These are phyloP conservation scores for Smutsia temminckii DNA, from an alignment of 2,797 vertebrate species.

Conservation along the genomic window DNA sequence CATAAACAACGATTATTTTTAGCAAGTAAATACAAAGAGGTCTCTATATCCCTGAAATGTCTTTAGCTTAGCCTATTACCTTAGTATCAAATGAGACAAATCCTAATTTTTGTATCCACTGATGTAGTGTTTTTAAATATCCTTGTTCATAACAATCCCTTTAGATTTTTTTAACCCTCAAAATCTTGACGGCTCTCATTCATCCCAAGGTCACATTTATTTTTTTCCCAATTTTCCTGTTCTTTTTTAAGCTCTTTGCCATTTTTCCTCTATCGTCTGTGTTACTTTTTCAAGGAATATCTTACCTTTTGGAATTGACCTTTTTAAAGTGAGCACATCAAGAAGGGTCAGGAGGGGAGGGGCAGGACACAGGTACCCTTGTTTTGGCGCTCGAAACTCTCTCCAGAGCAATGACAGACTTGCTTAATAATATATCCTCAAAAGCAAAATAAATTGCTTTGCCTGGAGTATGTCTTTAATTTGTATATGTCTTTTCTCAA, in stretches of 20 bases:
- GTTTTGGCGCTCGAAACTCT: neutral
- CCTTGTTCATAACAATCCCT: neutral
- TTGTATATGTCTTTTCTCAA: conserved; percentile 53
- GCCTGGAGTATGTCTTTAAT: conserved; percentile 57
- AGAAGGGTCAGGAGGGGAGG: neutral
- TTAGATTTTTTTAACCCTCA: neutral
- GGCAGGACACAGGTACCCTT: neutral
- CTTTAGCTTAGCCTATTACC: neutral
- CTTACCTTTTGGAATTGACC: neutral
- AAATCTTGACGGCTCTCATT: neutral
- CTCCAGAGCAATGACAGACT: neutral
- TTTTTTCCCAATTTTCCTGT: neutral
- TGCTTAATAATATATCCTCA: conserved; percentile 13
- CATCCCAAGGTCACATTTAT: neutral
- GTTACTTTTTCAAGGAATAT: neutral
- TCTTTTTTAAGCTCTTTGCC: neutral
- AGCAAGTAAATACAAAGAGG: neutral
- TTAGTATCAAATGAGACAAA: neutral
- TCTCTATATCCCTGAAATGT: neutral
- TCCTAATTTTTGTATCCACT: neutral
- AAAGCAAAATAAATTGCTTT: conserved; percentile 50
- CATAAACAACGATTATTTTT: neutral
- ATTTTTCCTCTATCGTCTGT: neutral
- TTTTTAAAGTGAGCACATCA: conserved; percentile 14
- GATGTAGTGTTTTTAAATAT: neutral